Evolutionary conservation across 2,797 vertebrate genomes (phyloP), one percentile per base, ranked within the genome.

Genomic region (Peromyscus aztecus): DNA sequence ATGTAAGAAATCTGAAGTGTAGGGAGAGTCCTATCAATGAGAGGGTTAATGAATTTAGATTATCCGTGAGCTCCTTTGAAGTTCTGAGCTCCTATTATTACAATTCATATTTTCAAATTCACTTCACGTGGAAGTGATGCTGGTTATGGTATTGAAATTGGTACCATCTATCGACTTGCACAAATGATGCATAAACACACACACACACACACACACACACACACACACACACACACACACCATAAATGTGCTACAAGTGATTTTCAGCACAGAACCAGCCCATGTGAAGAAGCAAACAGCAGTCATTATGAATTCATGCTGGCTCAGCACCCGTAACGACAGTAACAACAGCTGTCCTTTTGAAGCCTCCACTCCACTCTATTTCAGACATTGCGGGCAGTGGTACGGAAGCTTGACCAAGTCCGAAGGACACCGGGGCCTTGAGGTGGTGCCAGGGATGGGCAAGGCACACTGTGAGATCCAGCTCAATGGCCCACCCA

Each of bases 61-160:
- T 10, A 92, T 59, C 71, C 61, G 7, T 37, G 34, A 83, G 43
- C 49, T 78, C 43, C 7, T 67, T 90, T 96, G 94, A 40, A 86
- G 82, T 67, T 61, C 61, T 34, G 55, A 83, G 29, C 13, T 81
- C 57, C 65, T 80, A 10, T 75, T 86, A 82, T n/a, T 37, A 52
- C 55, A 73, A 82, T 85, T 93, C 76, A n/a, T 37, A 83, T 67
- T 93, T 97, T 90, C 31, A 57, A 77, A 73, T 69, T 67, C 85
- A 31, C 19, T 65, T 29, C 61, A 40, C 29, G 19, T 92, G 34
- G 31, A 61, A 95, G 76, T 91, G 65, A 95, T 37, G 40, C 88
- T 83, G n/a, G 46, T 63, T 81, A 78, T 31, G 59, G 57, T 78
- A n/a, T 6, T 93, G n/a, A 90, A 85, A 87, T 69, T 59, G 52